A percentile compares a stretch with the other conserved stretches of the same genome.
phyloP scores from a whole-genome alignment of 2,888 invertebrate species.

The Dynastes maya region DNA sequence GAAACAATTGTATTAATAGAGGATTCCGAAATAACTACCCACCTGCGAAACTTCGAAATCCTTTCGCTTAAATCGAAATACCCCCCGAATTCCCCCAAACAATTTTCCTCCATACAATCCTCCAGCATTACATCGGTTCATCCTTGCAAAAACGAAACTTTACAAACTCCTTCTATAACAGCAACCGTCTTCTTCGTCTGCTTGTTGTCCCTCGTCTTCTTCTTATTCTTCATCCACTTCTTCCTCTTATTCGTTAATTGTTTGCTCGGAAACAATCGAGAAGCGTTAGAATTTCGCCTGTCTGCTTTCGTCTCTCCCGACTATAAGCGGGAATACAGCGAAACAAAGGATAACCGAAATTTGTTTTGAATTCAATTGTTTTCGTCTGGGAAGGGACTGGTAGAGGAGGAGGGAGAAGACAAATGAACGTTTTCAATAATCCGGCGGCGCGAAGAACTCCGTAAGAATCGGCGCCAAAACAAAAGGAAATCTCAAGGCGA shows the following conservation, averaged over 20 bases:
- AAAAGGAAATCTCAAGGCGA: constrained; percentile 9
- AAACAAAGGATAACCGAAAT: constrained; percentile 41
- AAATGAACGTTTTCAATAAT: constrained; percentile 42
- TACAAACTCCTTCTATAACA: too few relatives aligned
- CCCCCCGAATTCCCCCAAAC: too few relatives aligned
- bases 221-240: neutral
- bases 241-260: constrained; percentile 4
- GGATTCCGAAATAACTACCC: too few relatives aligned
- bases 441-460: constrained; percentile 1
- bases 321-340: neutral
- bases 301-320: neutral
- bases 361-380: constrained; percentile 41
- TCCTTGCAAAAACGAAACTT: too few relatives aligned
- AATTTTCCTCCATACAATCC: too few relatives aligned
- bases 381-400: neutral
- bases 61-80: too few relatives aligned
- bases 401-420: neutral
- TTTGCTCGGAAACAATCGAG: neutral
- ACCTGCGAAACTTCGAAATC: too few relatives aligned
- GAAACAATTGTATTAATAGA: too few relatives aligned
- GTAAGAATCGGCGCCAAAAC: neutral
- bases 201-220: neutral
- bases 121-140: too few relatives aligned
- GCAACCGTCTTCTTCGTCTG: too few relatives aligned
- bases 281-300: neutral